Evolutionary conservation across 2,888 invertebrate species (phyloP), one percentile per base, ranked within the genome.

Genomic region (Hedychridium roseum): DNA sequence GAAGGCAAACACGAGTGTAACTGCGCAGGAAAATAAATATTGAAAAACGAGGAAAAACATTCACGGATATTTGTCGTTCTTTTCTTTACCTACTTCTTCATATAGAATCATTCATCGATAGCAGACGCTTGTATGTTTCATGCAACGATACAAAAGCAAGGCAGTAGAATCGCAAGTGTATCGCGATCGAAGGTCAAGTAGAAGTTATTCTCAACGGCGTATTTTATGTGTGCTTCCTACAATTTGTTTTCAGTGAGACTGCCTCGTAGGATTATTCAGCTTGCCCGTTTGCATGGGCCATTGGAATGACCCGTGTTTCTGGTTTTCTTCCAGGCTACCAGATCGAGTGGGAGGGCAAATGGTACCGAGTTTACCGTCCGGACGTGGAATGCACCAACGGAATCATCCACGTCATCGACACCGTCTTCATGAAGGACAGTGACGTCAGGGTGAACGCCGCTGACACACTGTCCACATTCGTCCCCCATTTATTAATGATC

Each of bases 301-400:
- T n/a, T n/a, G n/a, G n/a, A n/a, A n/a, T n/a, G n/a, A n/a, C n/a
- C n/a, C n/a, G n/a, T n/a, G 6, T 18, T 46, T 12, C 11, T 45
- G 48, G 64, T 55, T 43, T 50, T 58, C 61, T 80, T 82, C 21
- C 83, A 92, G 94, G 89, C 72, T 93, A 91, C 81, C 86, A 86
- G 70, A 87, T 94, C 51, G 87, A 89, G 74, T 94, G 94, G 94
- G 88, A 90, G 69, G 89, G 89, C 53, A 87, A 88, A 74, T 87
- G 87, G 84, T 90, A 94, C 67, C 88, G 88, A 68, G 91, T 95
- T 37, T 88, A 89, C 79, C 87, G 95, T 58, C 92, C 96, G 16
- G 94, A 97, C 79, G 92, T 97, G 2, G 92, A 93, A 71, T 96
- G 96, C 79, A 95, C 93, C 79, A 97, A 97, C 76, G 97, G 97